Evolutionary conservation across 92 coral and sea anemone genomes (phyloP), one percentile per base, ranked within the genome.

Genomic region (Epizoanthus rinbou): DNA sequence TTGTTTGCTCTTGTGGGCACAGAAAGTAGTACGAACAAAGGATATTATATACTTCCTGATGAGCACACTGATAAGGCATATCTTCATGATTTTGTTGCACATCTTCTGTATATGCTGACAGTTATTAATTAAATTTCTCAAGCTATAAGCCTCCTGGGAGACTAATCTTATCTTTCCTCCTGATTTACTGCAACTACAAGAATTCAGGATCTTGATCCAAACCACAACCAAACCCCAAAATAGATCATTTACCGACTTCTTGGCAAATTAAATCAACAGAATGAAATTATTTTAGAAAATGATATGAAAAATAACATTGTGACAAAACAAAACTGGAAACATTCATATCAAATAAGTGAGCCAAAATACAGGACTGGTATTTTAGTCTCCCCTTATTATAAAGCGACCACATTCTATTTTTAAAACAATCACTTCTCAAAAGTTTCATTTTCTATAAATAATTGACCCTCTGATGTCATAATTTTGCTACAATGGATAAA

Each of bases 81-180:
- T 65, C 70, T 65, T 65, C n/a, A 65, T 16, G 25, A 0, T 65
- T 65, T 28, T 65, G 39, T 11, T 28, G 73, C 47, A 67, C 47
- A 33, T 33, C 45, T 67, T 33, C 47, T 24, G 39, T 64, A 24
- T 22, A 66, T 67, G 47, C 31, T 67, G 73, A 67, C 73, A 67
- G 5, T 67, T 67, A 67, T 33, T 67, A 33, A 33, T 67, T 67
- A 14, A 9, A 6, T 14, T 64, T 64, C 23, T 25, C 69, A 28
- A 64, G 69, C 35, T 25, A 64, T 25, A 33, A 67, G 35, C 73
- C 39, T 31, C 15, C 43, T 67, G 73, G 73, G 73, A 33, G 73
- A 33, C 73, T 67, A 67, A 11, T 28, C 73, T 14, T 31, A 24
- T 31, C 43, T 33, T 67, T 67, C 22, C 39, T 33, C 73, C 13